A percentile compares a stretch with the other conserved stretches of the same genome.
Evolutionary conservation across 1,140 invertebrate species (phyloP).

Genomic region (Trachymyrmex cornetzi): DNA sequence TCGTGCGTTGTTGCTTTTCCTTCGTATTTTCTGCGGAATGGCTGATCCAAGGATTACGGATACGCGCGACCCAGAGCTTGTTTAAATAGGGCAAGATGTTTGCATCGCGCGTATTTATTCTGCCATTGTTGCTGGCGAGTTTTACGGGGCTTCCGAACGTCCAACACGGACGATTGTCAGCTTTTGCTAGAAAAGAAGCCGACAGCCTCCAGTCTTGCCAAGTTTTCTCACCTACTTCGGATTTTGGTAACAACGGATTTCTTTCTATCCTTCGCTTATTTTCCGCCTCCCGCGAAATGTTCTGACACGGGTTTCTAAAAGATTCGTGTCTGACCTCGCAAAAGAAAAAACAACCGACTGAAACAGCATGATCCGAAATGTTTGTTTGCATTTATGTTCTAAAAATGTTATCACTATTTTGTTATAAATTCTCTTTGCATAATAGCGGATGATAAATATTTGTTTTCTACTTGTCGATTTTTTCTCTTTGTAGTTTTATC

Average conservation of each 20-base stretch:
- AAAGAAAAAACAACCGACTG: not conserved
- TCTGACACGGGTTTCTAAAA: constrained; percentile 46
- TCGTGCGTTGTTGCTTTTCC: not conserved
- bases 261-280: constrained; percentile 35
- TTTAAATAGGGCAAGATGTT: constrained; percentile 42
- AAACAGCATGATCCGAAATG: not conserved
- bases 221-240: constrained; percentile 58
- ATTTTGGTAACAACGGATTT: constrained; percentile 46
- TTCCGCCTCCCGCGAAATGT: constrained; percentile 25
- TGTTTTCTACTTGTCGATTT: not conserved
- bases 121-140: constrained; percentile 57
- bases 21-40: not conserved
- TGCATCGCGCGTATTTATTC: constrained; percentile 64
- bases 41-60: constrained; percentile 25
- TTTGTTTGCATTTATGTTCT: not conserved
- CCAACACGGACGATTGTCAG: constrained; percentile 49
- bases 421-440: not conserved
- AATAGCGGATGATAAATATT: not conserved
- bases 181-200: constrained; percentile 20
- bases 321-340: constrained; percentile 38
- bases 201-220: constrained; percentile 24
- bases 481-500: not conserved
- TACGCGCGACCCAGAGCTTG: constrained; percentile 9
- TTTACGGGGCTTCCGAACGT: constrained; percentile 42
- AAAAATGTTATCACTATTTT: not conserved